Percentiles rank a stretch among this genome's conserved stretches.
Evolutionary conservation across 2,888 invertebrate species (phyloP).

Genomic region (Callosobruchus maculatus): DNA sequence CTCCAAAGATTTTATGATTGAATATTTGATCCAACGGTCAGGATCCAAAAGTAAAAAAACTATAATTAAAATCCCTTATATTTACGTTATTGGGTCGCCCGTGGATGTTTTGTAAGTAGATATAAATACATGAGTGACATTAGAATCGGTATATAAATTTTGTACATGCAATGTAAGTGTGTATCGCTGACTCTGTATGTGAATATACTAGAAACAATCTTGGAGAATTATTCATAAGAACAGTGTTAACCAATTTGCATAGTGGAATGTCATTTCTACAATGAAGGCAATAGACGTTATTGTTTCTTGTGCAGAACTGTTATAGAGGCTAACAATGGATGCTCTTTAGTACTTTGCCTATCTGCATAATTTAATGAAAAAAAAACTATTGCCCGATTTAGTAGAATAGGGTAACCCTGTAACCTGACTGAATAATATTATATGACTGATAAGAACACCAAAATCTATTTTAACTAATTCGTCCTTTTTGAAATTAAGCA

Average conservation of each 20-base stretch:
- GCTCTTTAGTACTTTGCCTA: background rate
- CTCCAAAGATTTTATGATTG: too few relatives aligned
- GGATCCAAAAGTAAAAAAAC: too few relatives aligned
- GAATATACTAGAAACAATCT: background rate
- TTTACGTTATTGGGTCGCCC: too few relatives aligned
- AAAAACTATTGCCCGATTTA: background rate
- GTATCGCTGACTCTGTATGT: background rate
- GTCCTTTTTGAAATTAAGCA: background rate
- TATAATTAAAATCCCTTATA: too few relatives aligned
- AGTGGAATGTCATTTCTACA: background rate
- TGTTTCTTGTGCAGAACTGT: background rate
- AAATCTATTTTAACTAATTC: background rate
- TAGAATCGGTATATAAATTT: background rate
- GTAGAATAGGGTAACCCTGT: too few relatives aligned
- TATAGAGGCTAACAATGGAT: background rate
- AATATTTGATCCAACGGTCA: too few relatives aligned
- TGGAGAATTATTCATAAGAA: background rate
- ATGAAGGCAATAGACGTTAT: background rate
- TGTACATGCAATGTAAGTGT: background rate
- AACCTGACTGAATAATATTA: background rate
- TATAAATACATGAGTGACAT: background rate
- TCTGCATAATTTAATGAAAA: background rate
- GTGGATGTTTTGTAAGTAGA: background rate
- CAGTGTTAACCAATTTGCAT: background rate
- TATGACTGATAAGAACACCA: background rate